These are phyloP conservation scores for Mustelus asterias DNA, from an alignment of 2,113 vertebrate species.

Conservation along the genomic window DNA sequence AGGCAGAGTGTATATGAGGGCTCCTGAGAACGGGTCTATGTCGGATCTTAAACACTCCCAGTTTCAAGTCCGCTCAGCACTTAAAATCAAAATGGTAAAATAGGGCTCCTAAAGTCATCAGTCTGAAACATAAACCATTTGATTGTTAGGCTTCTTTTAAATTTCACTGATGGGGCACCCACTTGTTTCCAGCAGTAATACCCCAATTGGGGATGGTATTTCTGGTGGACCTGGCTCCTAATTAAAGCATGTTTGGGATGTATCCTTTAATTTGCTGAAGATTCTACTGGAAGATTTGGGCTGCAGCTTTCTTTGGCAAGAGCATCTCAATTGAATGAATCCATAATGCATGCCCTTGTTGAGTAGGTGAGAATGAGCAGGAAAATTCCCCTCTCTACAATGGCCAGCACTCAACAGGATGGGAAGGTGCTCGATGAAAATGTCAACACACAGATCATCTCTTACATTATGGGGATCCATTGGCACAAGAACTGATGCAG, in stretches of 20 bases:
- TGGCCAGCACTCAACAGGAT: neutral
- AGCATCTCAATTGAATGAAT: neutral
- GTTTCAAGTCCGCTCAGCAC: no score
- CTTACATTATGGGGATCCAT: neutral
- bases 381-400: neutral
- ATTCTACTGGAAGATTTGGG: neutral
- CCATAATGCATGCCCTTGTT: neutral
- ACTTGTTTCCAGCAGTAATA: neutral
- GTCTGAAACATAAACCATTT: neutral
- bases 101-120: neutral
- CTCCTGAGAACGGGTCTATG: no score
- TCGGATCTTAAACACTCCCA: no score
- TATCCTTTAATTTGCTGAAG: neutral
- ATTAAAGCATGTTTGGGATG: neutral
- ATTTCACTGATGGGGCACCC: neutral
- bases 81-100: no score
- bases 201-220: neutral
- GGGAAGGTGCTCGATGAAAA: neutral
- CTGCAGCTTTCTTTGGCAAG: neutral
- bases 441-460: neutral
- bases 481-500: neutral
- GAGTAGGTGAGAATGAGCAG: neutral
- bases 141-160: neutral
- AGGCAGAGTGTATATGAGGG: no score
- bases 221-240: neutral